These are phyloP conservation scores for Pyrrhia umbra DNA, from an alignment of 2,888 invertebrate genomes.

Conservation along the genomic window DNA sequence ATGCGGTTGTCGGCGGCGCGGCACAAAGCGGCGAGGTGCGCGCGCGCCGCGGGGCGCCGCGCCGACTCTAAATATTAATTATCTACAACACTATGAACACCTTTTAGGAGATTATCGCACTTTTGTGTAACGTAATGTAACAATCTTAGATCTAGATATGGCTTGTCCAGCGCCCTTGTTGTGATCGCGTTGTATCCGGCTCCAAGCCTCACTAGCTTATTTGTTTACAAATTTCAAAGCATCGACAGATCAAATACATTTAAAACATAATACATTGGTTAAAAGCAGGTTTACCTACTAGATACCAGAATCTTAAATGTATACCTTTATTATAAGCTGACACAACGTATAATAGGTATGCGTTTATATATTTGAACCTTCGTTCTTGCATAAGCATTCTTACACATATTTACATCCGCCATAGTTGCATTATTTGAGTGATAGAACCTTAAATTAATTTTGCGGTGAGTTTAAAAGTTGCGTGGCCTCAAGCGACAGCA, in stretches of 20 bases:
- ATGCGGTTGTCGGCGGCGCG: constrained; percentile 82
- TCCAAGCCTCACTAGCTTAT: neutral
- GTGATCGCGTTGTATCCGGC: constrained; percentile 48
- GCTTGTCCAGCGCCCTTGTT: constrained; percentile 65
- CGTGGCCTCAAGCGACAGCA: constrained; percentile 77
- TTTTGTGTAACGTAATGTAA: constrained; percentile 80
- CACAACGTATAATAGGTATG: too few relatives aligned
- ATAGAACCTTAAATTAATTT: constrained; percentile 85
- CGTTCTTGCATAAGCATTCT: constrained; percentile 9
- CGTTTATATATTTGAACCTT: neutral
- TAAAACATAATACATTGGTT: neutral
- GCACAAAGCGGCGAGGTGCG: constrained; percentile 79
- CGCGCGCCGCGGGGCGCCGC: constrained; percentile 85
- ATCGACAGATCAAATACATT: constrained; percentile 3
- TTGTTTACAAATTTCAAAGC: constrained; percentile 33
- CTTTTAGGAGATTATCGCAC: constrained; percentile 89
- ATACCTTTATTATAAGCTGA: neutral
- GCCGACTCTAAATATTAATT: constrained; percentile 88
- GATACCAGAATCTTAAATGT: neutral
- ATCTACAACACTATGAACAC: constrained; percentile 87
- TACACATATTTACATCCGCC: constrained; percentile 44
- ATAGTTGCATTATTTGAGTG: constrained; percentile 68
- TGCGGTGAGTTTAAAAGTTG: constrained; percentile 79
- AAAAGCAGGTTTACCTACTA: neutral
- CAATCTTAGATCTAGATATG: constrained; percentile 84